Percentiles rank a stretch among this genome's conserved stretches.
These are phyloP conservation scores for Drosophila melanogaster DNA, from an alignment of 1,140 invertebrate genomes.

Conservation along the genomic window Release_6_plus_ISO1_MT NT_033779.5:12701501-12702000, in stretches of 20 bases:
- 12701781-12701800: not conserved
- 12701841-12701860: not conserved
- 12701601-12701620: slow-evolving; percentile 35
- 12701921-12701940: slow-evolving; percentile 88
- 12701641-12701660: not conserved
- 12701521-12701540: not conserved
- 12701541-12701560: not conserved
- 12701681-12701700: slow-evolving; percentile 19
- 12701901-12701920: slow-evolving; percentile 87
- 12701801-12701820: too few species aligned
- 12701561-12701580: slow-evolving; percentile 3
- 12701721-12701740: not conserved
- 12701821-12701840: too few species aligned
- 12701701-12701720: too few species aligned
- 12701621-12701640: slow-evolving; percentile 15
- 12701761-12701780: not conserved
- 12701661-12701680: not conserved
- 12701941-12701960: slow-evolving; percentile 89
- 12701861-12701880: not conserved
- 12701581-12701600: slow-evolving; percentile 15
- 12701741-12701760: not conserved
- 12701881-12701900: slow-evolving; percentile 29
- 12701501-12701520: not conserved
- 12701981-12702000: slow-evolving; percentile 85
- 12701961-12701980: slow-evolving; percentile 89